Evolutionary conservation across 2,888 invertebrate genomes (phyloP), one percentile per base, ranked within the genome.

Genomic region (Villa cingulata): DNA sequence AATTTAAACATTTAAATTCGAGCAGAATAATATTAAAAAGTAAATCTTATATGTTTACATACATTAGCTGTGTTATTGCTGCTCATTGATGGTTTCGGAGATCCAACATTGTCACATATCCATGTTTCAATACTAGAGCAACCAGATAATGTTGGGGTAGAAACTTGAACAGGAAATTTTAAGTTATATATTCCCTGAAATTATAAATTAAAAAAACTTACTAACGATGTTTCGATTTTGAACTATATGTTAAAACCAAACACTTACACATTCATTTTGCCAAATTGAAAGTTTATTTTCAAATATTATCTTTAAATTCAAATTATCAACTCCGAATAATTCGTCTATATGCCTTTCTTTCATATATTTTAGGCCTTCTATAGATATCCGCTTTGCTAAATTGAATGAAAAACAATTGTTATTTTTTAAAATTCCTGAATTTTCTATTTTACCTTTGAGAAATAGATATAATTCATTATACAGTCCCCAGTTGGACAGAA

Each of bases 331-430:
- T 19, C n/a, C 20, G 36, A 43, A 43, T 10, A 43, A 20, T 15
- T 43, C 43, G n/a, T 43, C 43, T 37, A 43, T n/a, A 6, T 43
- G 42, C 5, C 41, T 4, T 41, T 41, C 42, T 16, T 10, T 43
- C 15, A 43, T 43, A 9, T 43, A 37, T 20, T 34, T 18, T 3
- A 43, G n/a, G n/a, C 37, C 37, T 18, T 43, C 23, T 2, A 37
- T n/a, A 3, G 43, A 37, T 3, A 43, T 32, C 18, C 3, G 1
- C 10, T 42, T 42, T 3, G 34, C 42, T 42, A 16, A 12, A 34
- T 32, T 1, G 12, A 5, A 12, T 14, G 12, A 32, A 32, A 32
- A 12, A 3, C 12, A 27, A n/a, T 20, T 15, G 16, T 20, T 16
- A 9, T 4, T 20, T 29, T 16, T 23, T n/a, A 41, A n/a, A 12